A percentile compares a stretch with the other conserved stretches of the same genome.
Conservation (phyloP, 2,113 vertebrate species). For the Copsychus sechellarum region DNA sequence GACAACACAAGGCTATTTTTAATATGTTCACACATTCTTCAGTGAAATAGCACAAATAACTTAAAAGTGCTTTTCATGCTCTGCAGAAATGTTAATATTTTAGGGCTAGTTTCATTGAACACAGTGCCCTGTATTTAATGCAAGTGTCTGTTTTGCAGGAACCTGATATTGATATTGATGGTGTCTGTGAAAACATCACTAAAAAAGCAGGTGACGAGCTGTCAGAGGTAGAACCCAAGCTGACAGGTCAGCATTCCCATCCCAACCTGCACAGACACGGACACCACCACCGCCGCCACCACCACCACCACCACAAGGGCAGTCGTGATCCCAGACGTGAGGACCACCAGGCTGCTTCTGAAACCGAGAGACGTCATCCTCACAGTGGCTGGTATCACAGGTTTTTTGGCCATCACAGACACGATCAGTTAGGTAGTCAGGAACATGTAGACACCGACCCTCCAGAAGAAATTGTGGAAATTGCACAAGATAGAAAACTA, state of each 20-base stretch:
- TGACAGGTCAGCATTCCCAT: neutral
- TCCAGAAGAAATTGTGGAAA: slow-evolving; percentile 20
- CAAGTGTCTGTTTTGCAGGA: slow-evolving; percentile 53
- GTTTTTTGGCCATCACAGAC: neutral
- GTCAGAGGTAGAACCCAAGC: neutral
- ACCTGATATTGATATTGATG: slow-evolving; percentile 17
- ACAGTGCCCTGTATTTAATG: neutral
- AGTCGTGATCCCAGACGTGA: neutral
- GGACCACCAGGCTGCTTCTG: neutral
- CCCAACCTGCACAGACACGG: neutral
- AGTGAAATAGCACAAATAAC: neutral
- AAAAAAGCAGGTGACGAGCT: neutral
- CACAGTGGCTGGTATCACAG: neutral
- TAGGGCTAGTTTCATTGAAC: neutral
- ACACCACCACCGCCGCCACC: neutral
- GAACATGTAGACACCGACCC: neutral
- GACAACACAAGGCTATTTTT: neutral
- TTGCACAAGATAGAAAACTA: slow-evolving; percentile 41
- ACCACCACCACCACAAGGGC: neutral
- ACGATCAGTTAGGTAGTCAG: slow-evolving; percentile 18
- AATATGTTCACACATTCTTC: neutral
- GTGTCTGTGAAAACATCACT: slow-evolving; percentile 67
- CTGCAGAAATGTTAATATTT: neutral
- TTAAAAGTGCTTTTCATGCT: neutral
- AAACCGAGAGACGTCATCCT: neutral